Conservation (phyloP, 2,113 vertebrate genomes). For the Emberiza fucata region DNA sequence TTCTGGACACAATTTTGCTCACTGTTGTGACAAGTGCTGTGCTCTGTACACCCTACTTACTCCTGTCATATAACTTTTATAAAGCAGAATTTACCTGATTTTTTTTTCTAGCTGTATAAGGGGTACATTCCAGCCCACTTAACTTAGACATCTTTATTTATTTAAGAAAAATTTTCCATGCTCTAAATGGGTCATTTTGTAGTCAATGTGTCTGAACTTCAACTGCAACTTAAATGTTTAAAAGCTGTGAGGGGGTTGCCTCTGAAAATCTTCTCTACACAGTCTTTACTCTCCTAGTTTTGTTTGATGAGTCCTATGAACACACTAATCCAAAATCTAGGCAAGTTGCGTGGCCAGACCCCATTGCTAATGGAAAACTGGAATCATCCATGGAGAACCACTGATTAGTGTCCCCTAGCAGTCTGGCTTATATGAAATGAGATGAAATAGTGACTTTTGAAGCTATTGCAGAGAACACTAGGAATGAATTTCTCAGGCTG, state of each 20-base stretch:
- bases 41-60: neutral
- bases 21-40: neutral
- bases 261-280: neutral
- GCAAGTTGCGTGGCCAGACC: neutral
- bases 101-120: neutral
- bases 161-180: neutral
- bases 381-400: neutral
- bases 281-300: neutral
- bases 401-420: neutral
- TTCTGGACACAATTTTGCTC: neutral
- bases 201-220: neutral
- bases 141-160: neutral
- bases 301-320: neutral
- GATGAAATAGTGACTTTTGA: neutral
- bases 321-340: neutral
- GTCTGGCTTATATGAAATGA: neutral
- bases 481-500: neutral
- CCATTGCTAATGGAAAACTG: neutral
- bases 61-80: neutral
- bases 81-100: neutral
- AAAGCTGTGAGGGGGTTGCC: accelerated
- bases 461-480: neutral
- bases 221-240: neutral
- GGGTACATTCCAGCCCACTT: neutral
- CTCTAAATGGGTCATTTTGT: neutral